These are phyloP conservation scores for Crossocerus cetratus DNA, from an alignment of 2,888 invertebrate species.

Conservation along the genomic window DNA sequence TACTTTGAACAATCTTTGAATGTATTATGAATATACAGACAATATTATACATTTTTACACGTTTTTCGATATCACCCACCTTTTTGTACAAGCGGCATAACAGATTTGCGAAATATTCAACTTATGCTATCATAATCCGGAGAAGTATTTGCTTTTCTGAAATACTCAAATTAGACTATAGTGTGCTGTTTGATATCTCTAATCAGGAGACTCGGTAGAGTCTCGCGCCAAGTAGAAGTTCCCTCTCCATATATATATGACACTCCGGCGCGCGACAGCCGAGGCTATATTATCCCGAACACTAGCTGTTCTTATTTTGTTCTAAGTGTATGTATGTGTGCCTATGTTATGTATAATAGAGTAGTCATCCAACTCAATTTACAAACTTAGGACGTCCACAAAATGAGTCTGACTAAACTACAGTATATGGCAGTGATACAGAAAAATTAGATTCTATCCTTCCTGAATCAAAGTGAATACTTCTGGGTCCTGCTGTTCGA, in stretches of 20 bases:
- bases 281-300: too few species aligned
- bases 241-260: too few species aligned
- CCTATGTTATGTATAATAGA: conserved; percentile 24
- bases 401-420: conserved; percentile 44
- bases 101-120: conserved; percentile 25
- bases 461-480: conserved; percentile 24
- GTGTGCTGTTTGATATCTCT: conserved; percentile 13
- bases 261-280: too few species aligned
- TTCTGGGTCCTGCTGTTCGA: background rate
- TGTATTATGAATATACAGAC: too few species aligned
- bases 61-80: too few species aligned
- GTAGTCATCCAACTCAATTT: conserved; percentile 22
- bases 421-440: conserved; percentile 56
- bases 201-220: conserved; percentile 27
- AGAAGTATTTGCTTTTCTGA: background rate
- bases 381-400: conserved; percentile 27
- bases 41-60: too few species aligned
- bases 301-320: background rate
- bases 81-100: conserved; percentile 30
- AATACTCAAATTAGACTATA: conserved; percentile 16
- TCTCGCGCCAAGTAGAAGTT: too few species aligned
- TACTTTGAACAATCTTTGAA: too few species aligned
- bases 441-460: conserved; percentile 34
- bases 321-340: background rate
- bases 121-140: too few species aligned